phyloP scores from a whole-genome alignment of 2,797 vertebrate genomes.

The Melanotaenia boesemani region DNA sequence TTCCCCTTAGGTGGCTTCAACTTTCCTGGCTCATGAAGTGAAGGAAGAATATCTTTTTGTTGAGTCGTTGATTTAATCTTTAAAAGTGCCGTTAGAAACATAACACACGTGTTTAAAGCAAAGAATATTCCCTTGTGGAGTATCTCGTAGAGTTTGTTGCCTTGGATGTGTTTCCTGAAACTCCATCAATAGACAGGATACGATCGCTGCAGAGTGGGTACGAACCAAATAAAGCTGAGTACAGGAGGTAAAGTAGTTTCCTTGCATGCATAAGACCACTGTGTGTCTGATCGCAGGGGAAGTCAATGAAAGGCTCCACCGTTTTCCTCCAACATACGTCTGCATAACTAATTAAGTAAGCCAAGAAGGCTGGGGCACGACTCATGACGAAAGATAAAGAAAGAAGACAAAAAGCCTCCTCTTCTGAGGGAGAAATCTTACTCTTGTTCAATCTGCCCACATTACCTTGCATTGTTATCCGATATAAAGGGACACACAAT shows the following conservation, averaged over 20 bases:
- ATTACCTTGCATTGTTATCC: slow-evolving; percentile 68
- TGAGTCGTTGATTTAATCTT: slow-evolving; percentile 66
- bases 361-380: slow-evolving; percentile 69
- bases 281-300: slow-evolving; percentile 44
- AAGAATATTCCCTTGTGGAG: slow-evolving; percentile 69
- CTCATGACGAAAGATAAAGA: slow-evolving; percentile 67
- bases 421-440: slow-evolving; percentile 75
- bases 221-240: slow-evolving; percentile 36
- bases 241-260: slow-evolving; percentile 43
- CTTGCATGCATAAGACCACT: slow-evolving; percentile 49
- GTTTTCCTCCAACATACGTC: slow-evolving; percentile 65
- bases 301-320: slow-evolving; percentile 54
- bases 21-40: slow-evolving; percentile 56
- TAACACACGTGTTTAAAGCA: slow-evolving; percentile 59
- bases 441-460: slow-evolving; percentile 68
- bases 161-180: slow-evolving; percentile 52
- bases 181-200: slow-evolving; percentile 53
- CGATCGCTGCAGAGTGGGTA: slow-evolving; percentile 34
- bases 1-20: slow-evolving; percentile 57
- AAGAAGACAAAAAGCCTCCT: slow-evolving; percentile 75
- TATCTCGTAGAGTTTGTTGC: slow-evolving; percentile 59
- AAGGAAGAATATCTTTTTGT: slow-evolving; percentile 51
- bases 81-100: slow-evolving; percentile 66
- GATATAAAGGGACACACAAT: slow-evolving; percentile 77
- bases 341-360: slow-evolving; percentile 79